Evolutionary conservation across 2,113 vertebrate genomes (phyloP), one percentile per base, ranked within the genome.

Genomic region (Prionailurus viverrinus): DNA sequence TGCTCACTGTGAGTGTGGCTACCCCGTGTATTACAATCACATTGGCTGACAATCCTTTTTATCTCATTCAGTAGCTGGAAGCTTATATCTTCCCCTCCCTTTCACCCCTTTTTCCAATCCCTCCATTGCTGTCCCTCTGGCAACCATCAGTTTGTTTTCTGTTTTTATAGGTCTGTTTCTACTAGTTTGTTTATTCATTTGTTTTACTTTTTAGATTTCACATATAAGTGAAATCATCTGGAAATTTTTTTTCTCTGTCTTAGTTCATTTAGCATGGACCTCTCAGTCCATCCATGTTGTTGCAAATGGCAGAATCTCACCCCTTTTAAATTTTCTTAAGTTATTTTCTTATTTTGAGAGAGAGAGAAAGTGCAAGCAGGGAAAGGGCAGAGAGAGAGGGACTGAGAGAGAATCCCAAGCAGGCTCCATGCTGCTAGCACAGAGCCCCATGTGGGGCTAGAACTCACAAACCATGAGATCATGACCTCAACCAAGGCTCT

Each of bases 1-100:
- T 8, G 16, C 68, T 71, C n/a, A 11, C 58, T 61, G 8, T n/a
- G 2, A 71, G 9, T 11, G 10, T 71, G 36, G n/a, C n/a, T 39
- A 12, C 58, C n/a, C 2, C n/a, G 1, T 1, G 9, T 11, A 12
- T 19, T 36, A 71, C 18, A 36, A 4, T 39, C 10, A 39, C n/a
- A 12, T 5, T 21, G 69, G 19, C 69, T 71, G 11, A 23, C 12
- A 23, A 36, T 12, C 9, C 69, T n/a, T 39, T 36, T 23, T 71
- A 21, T 5, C 69, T 71, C 69, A 5, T 12, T 39, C 4, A 1
- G 5, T 39, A 23, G 9, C 69, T 23, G n/a, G n/a, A 71, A 23
- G 19, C 10, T n/a, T 71, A 1, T 5, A 3, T 39, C 69, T 71
- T 36, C 69, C n/a, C 36, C 69, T 39, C 9, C 19, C n/a, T n/a